Percentiles rank a stretch among this genome's conserved stretches.
phyloP scores from a whole-genome alignment of 2,888 invertebrate genomes.

The Plemyria rubiginata region DNA sequence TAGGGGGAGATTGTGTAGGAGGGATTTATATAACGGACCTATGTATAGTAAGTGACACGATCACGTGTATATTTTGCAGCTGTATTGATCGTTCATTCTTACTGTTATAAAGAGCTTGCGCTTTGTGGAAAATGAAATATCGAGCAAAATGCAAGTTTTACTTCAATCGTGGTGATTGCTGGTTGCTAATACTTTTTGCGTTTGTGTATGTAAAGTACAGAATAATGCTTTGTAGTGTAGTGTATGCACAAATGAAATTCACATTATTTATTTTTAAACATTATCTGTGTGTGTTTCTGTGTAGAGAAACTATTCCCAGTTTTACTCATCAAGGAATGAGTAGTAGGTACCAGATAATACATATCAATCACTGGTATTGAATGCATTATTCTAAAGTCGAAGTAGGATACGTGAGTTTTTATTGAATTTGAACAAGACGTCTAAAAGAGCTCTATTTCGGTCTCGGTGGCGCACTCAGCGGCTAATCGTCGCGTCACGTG shows the following conservation, averaged over 20 bases:
- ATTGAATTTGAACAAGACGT: slow-evolving; percentile 68
- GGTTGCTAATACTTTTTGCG: not conserved
- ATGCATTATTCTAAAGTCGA: slow-evolving; percentile 28
- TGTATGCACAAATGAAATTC: not conserved
- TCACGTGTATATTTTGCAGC: slow-evolving; percentile 84
- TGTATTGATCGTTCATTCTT: slow-evolving; percentile 80
- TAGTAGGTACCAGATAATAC: not conserved
- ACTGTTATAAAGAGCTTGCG: slow-evolving; percentile 63
- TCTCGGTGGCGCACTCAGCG: slow-evolving; percentile 80
- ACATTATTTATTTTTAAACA: not conserved
- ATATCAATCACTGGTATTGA: not conserved
- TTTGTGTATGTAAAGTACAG: not conserved
- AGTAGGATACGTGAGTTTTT: slow-evolving; percentile 66
- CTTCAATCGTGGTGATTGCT: not conserved
- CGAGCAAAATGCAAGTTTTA: not conserved
- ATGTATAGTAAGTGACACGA: slow-evolving; percentile 71
- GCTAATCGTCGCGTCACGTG: slow-evolving; percentile 84
- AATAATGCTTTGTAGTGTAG: not conserved
- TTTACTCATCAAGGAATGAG: no score
- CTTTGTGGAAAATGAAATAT: slow-evolving; percentile 33
- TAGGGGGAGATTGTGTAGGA: slow-evolving; percentile 74
- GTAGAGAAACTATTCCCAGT: not conserved
- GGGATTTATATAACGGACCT: slow-evolving; percentile 70
- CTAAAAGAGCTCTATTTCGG: slow-evolving; percentile 76
- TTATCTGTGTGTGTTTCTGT: not conserved